Evolutionary conservation across 1,140 invertebrate species (phyloP).

Genomic region (Rhyacophila brunnea): DNA sequence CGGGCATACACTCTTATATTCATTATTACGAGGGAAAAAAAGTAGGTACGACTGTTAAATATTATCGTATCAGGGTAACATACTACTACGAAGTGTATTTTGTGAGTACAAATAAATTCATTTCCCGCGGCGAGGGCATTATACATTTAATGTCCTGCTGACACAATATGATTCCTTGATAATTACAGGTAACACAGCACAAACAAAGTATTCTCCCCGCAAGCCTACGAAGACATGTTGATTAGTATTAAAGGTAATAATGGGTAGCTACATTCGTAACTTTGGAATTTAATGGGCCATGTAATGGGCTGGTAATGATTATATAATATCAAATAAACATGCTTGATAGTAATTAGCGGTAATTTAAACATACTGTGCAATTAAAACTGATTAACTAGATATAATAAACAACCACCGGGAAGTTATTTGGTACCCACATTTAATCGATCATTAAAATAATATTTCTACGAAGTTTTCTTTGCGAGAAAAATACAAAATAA

Average conservation of each 20-base stretch:
- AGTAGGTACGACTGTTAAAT: conserved; percentile 3
- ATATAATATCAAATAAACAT: background rate
- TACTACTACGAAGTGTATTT: too few species aligned
- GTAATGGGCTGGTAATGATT: conserved; percentile 19
- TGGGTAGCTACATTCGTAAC: conserved; percentile 4
- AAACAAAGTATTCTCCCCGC: conserved; percentile 20
- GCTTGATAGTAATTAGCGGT: background rate
- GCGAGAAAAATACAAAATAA: too few species aligned
- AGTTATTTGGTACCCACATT: too few species aligned
- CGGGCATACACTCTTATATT: conserved; percentile 13
- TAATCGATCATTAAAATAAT: too few species aligned
- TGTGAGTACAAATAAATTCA: conserved; percentile 20
- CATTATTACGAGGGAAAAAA: conserved; percentile 11
- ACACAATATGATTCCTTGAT: conserved; percentile 18
- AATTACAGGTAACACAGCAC: conserved; percentile 30
- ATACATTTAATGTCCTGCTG: conserved; percentile 24
- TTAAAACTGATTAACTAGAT: too few species aligned
- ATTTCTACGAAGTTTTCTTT: too few species aligned
- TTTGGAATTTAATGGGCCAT: conserved; percentile 19
- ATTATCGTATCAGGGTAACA: conserved; percentile 3
- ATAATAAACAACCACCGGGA: too few species aligned
- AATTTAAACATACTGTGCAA: too few species aligned
- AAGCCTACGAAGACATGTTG: conserved; percentile 19
- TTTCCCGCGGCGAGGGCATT: conserved; percentile 21
- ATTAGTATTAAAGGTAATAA: conserved; percentile 16